Conservation (phyloP, 2,888 invertebrate species). For the Phytoseiulus persimilis region DNA sequence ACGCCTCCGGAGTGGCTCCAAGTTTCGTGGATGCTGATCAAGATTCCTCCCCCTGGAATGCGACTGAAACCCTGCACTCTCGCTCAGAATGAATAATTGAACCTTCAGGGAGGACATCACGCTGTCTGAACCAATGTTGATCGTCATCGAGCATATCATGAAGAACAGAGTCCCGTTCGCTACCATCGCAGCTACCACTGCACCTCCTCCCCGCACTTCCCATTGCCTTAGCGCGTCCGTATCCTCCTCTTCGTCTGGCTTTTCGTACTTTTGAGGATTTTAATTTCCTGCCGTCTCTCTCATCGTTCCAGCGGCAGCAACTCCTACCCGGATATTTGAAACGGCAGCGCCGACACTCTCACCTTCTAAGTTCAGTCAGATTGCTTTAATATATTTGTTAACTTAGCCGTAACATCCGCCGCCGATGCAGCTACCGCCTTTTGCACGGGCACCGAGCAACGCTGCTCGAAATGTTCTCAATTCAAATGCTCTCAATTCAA, state of each 20-base stretch:
- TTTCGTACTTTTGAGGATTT: conserved; percentile 25
- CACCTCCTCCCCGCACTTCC: not conserved
- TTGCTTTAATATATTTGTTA: conserved; percentile 5
- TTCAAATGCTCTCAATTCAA: not conserved
- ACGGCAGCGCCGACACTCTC: not conserved
- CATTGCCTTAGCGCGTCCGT: not conserved
- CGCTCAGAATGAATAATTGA: no score
- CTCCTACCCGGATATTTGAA: conserved; percentile 5
- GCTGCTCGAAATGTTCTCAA: not conserved
- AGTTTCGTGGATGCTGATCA: no score
- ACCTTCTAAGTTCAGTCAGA: not conserved
- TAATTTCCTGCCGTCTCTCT: conserved; percentile 31
- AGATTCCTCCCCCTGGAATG: no score
- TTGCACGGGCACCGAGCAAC: not conserved
- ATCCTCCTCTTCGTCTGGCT: not conserved
- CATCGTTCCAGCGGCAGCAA: not conserved
- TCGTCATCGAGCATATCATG: no score
- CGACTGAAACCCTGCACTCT: no score
- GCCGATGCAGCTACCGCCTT: not conserved
- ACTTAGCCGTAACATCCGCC: conserved; percentile 15
- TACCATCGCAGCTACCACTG: not conserved
- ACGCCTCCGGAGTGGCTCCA: no score
- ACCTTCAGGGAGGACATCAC: no score
- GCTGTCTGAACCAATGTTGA: no score
- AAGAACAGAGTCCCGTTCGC: no score